A percentile compares a stretch with the other conserved stretches of the same genome.
These are phyloP conservation scores for Alviniconcha marisindica DNA, from an alignment of 1,140 invertebrate genomes.

Conservation along the genomic window DNA sequence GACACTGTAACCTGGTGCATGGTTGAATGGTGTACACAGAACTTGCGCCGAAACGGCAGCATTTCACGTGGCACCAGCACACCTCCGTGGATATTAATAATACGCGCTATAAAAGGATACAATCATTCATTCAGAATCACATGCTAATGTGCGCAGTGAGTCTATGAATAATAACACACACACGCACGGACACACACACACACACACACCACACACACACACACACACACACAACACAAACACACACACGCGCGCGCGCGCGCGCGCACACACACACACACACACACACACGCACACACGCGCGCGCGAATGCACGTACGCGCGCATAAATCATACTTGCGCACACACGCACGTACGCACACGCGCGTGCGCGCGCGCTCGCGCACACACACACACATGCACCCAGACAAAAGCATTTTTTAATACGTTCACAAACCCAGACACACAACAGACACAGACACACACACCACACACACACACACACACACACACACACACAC, in stretches of 20 bases:
- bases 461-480: not conserved
- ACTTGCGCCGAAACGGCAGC: too few relatives aligned
- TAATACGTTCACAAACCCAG: not conserved
- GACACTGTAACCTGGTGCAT: too few relatives aligned
- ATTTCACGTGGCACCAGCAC: too few relatives aligned
- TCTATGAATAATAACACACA: not conserved
- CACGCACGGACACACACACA: not conserved
- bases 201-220: not conserved
- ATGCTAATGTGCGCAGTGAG: too few relatives aligned
- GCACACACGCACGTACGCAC: conserved; percentile 10
- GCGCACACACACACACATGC: conserved; percentile 18
- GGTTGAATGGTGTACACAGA: too few relatives aligned
- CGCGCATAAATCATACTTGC: too few relatives aligned
- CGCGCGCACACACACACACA: not conserved
- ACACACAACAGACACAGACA: not conserved
- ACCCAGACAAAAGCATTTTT: not conserved
- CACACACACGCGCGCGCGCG: not conserved
- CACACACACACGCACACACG: conserved; percentile 23
- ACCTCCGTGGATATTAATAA: too few relatives aligned
- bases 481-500: not conserved
- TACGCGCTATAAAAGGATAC: too few relatives aligned
- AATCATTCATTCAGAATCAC: too few relatives aligned
- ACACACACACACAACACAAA: conserved; percentile 5
- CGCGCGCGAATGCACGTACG: not conserved
- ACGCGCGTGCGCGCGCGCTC: not conserved